Percentiles rank a stretch among this genome's conserved stretches.
Evolutionary conservation across 2,113 vertebrate species (phyloP).

Genomic region (Macaca mulatta): DNA sequence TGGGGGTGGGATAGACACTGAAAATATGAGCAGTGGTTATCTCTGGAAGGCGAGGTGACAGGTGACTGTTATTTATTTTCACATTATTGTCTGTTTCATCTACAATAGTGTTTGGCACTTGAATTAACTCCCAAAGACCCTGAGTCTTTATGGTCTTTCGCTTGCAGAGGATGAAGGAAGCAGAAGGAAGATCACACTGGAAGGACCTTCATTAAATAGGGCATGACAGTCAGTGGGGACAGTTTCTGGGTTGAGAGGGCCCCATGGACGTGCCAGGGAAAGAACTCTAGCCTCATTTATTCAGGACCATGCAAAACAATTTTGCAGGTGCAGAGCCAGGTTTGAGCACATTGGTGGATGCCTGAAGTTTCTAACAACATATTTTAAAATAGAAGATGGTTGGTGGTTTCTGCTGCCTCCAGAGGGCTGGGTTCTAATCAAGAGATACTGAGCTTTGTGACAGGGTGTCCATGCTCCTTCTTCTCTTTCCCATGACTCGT

Average conservation of each 20-base stretch:
- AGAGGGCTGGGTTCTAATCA: neutral
- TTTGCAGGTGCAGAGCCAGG: neutral
- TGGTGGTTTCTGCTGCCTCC: neutral
- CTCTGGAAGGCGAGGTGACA: neutral
- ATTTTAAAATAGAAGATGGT: neutral
- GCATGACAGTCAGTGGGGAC: neutral
- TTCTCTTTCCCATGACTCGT: no score
- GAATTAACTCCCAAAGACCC: neutral
- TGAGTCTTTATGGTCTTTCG: neutral
- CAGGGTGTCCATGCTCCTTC: rapidly evolving
- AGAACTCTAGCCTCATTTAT: rapidly evolving
- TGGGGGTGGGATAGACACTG: no score
- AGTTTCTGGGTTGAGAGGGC: neutral
- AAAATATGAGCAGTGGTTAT: neutral
- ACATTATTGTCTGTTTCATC: neutral
- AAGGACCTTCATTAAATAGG: neutral
- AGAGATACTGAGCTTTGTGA: rapidly evolving
- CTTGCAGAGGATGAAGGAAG: neutral
- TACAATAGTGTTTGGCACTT: neutral
- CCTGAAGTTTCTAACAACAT: neutral
- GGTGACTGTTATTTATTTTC: neutral
- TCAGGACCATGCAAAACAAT: rapidly evolving
- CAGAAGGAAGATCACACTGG: neutral
- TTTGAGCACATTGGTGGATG: neutral
- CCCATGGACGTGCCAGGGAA: neutral